A percentile compares a stretch with the other conserved stretches of the same genome.
Evolutionary conservation across 1,140 invertebrate species (phyloP).

Genomic region (Neodiprion lecontei): DNA sequence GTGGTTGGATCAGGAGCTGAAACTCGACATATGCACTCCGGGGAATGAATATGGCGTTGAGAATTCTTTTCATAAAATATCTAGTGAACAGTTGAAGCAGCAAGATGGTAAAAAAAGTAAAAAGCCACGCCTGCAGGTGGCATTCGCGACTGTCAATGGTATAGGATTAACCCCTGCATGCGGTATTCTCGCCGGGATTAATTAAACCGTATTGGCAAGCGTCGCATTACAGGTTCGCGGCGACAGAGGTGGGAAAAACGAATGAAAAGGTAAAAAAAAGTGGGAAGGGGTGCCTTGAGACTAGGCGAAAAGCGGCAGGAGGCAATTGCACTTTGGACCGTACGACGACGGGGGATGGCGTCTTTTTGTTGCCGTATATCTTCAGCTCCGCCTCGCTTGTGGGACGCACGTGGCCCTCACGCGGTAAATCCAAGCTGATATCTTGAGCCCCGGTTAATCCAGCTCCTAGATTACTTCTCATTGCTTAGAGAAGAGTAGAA

Average conservation of each 20-base stretch:
- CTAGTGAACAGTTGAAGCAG: neutral
- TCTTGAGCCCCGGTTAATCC: conserved; percentile 50
- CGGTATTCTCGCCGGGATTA: neutral
- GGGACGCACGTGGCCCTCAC: conserved; percentile 7
- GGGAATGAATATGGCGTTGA: neutral
- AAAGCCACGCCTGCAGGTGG: no score
- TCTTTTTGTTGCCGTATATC: conserved; percentile 1
- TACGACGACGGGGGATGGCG: neutral
- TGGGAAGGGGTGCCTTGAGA: neutral
- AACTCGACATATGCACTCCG: no score
- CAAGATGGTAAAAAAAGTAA: no score
- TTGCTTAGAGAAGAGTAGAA: conserved; percentile 34
- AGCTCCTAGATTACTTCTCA: conserved; percentile 49
- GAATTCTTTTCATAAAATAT: neutral
- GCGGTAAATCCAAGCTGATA: conserved; percentile 47
- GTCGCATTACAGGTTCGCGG: neutral
- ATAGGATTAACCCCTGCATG: neutral
- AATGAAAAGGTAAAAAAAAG: neutral
- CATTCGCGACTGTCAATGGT: neutral
- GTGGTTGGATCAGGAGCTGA: neutral
- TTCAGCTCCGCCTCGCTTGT: neutral
- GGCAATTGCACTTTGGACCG: conserved; percentile 1
- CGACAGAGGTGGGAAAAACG: neutral
- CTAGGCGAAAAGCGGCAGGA: neutral
- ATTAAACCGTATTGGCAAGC: neutral